These are phyloP conservation scores for Melanerpes aurifrons DNA, from an alignment of 2,113 vertebrate species.

Conservation along the genomic window DNA sequence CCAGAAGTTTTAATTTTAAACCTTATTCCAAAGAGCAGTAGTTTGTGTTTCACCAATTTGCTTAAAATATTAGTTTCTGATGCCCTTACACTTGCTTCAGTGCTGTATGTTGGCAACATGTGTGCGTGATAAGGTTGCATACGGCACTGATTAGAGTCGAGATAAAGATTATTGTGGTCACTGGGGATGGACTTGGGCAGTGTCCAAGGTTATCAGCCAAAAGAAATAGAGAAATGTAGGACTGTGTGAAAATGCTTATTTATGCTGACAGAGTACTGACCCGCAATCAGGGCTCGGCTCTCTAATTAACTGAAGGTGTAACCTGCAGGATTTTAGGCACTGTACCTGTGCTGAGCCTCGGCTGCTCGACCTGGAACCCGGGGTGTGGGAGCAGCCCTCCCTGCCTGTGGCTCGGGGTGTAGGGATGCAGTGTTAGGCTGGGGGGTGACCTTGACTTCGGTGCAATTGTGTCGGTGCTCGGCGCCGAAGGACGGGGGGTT, in stretches of 20 bases:
- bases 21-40: neutral
- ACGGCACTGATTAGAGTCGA: constrained; percentile 47
- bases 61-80: constrained; percentile 38
- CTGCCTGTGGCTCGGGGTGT: neutral
- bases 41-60: constrained; percentile 1
- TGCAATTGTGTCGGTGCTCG: fast-evolving
- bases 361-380: neutral
- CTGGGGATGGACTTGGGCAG: constrained; percentile 28
- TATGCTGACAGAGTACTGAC: constrained; percentile 51
- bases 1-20: constrained; percentile 3
- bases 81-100: constrained; percentile 60
- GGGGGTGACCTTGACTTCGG: constrained; percentile 43
- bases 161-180: constrained; percentile 64
- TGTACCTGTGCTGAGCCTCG: neutral
- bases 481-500: neutral
- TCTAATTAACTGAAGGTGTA: neutral
- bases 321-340: constrained; percentile 24
- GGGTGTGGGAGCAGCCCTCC: fast-evolving
- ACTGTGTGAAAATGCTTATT: constrained; percentile 63
- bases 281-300: constrained; percentile 10
- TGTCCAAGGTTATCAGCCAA: constrained; percentile 60
- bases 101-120: constrained; percentile 46
- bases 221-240: constrained; percentile 39
- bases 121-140: constrained; percentile 60
- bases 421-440: neutral